Percentiles rank a stretch among this genome's conserved stretches.
Evolutionary conservation across 2,797 vertebrate species (phyloP).

Genomic region (Saxicola maurus): DNA sequence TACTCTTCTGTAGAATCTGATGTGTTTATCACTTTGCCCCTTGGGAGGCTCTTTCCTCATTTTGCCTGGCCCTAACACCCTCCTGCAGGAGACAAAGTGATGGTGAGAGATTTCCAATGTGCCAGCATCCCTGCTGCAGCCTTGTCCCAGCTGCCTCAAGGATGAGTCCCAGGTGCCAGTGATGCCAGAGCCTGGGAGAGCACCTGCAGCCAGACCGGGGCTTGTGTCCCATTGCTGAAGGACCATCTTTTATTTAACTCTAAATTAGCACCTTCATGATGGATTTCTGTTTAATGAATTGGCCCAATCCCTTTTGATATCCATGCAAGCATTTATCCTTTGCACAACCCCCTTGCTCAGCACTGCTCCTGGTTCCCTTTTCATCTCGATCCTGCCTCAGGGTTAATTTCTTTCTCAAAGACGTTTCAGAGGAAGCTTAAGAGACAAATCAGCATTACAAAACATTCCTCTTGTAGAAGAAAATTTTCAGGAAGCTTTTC

Average conservation of each 20-base stretch:
- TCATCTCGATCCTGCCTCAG: neutral
- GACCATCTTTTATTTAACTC: neutral
- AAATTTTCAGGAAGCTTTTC: neutral
- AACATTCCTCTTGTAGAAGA: neutral
- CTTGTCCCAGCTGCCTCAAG: neutral
- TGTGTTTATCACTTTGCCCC: neutral
- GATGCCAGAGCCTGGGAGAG: fast-evolving
- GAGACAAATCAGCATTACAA: constrained; percentile 3
- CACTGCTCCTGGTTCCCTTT: neutral
- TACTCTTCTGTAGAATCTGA: neutral
- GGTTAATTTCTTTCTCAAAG: constrained; percentile 16
- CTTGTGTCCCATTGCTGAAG: fast-evolving
- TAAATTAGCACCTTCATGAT: neutral
- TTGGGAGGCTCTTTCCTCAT: neutral
- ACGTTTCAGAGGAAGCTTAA: neutral
- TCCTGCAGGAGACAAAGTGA: fast-evolving
- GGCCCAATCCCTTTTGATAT: neutral
- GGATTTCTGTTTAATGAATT: neutral
- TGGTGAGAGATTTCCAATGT: fast-evolving
- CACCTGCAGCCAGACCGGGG: neutral
- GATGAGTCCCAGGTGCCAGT: neutral
- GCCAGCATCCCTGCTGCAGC: neutral
- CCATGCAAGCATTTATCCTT: neutral
- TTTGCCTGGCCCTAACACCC: fast-evolving
- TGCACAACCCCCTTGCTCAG: neutral